Conservation (phyloP, 2,797 vertebrate species). For the Pampus argenteus region DNA sequence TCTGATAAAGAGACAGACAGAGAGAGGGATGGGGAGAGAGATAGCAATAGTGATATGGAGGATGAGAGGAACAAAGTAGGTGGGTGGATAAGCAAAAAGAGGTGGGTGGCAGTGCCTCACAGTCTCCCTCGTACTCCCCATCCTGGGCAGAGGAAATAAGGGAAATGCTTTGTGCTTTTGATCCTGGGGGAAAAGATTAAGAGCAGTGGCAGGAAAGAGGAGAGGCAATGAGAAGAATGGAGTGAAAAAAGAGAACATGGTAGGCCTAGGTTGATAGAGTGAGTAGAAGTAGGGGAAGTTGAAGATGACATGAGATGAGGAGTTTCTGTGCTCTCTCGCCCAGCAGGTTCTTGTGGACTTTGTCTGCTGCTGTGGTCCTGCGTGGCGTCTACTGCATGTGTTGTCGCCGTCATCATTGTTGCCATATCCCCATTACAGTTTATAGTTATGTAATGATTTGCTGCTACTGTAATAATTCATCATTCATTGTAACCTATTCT, state of each 20-base stretch:
- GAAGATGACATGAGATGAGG: neutral
- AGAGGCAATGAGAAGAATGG: neutral
- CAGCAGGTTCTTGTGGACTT: no score
- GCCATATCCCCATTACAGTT: no score
- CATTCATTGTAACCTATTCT: no score
- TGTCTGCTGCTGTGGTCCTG: no score
- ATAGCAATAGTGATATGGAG: neutral
- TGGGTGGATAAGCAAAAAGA: neutral
- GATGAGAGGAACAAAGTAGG: constrained; percentile 3
- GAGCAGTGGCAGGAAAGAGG: constrained; percentile 3
- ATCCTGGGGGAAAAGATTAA: neutral
- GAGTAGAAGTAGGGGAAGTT: neutral
- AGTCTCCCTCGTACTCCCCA: neutral
- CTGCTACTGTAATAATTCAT: no score
- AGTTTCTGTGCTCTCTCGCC: no score
- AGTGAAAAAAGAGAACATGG: neutral
- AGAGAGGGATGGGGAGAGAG: neutral
- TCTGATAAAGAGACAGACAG: neutral
- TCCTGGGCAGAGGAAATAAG: neutral
- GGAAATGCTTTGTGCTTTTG: constrained; percentile 1
- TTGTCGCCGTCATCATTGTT: no score
- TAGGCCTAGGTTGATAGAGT: neutral
- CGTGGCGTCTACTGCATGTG: no score
- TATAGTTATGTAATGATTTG: no score
- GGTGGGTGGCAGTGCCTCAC: constrained; percentile 5